Conservation (phyloP, 2,113 vertebrate genomes). For the Gorsachius goisagi region DNA sequence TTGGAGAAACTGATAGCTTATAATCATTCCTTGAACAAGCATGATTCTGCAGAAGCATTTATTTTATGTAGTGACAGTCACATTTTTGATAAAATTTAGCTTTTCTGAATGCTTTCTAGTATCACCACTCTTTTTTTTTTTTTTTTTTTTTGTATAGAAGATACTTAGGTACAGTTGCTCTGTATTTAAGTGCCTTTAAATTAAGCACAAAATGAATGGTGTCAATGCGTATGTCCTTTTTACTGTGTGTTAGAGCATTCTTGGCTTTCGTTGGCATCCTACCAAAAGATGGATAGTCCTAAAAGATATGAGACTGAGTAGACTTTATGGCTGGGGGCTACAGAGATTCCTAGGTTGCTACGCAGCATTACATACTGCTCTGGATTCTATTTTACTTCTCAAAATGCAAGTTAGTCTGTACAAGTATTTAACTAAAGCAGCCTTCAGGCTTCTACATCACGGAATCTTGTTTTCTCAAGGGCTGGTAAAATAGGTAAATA, state of each 20-base stretch:
- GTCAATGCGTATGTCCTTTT: neutral
- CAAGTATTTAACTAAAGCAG: neutral
- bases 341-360: neutral
- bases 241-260: neutral
- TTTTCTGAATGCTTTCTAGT: neutral
- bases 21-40: neutral
- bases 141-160: no score
- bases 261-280: neutral
- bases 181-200: neutral
- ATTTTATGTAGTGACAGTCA: neutral
- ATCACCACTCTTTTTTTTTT: neutral
- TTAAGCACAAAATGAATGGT: neutral
- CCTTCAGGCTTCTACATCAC: neutral
- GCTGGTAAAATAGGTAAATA: neutral
- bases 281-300: neutral
- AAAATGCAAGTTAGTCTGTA: neutral
- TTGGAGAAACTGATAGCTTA: neutral
- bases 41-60: neutral
- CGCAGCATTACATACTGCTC: neutral
- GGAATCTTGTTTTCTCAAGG: neutral
- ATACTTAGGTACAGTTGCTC: neutral
- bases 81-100: neutral
- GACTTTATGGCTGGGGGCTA: neutral
- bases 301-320: neutral
- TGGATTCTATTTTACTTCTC: neutral